Evolutionary conservation across 2,888 invertebrate species (phyloP), one percentile per base, ranked within the genome.

Genomic region (Stenoptilia bipunctidactyla): DNA sequence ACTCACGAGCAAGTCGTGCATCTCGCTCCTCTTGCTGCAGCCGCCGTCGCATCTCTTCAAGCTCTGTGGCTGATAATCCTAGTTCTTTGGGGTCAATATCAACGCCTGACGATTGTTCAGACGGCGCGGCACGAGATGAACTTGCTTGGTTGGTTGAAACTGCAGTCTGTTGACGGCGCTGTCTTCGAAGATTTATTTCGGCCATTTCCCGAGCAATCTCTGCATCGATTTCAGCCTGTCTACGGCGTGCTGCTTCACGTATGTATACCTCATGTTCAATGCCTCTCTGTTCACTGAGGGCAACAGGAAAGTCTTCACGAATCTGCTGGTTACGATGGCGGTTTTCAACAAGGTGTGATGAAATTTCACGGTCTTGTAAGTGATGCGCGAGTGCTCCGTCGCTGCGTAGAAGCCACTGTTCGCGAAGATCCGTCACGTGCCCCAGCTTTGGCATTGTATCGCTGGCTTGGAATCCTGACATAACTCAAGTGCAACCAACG

Each of bases 371-470:
- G 53, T 85, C 84, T 48, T 85, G 84, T 34, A 85, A 57, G 2
- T 76, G 70, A 48, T 83, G 77, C 4, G 84, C 84, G 34, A 84
- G 64, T 15, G 82, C 83, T 0, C 82, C 83, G 48, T 84, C 84
- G 1, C 83, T 52, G 1, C 82, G 68, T 49, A 84, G 82, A 42
- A 84, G 55, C 84, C 84, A 84, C 58, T 83, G 82, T 55, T 83
- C 79, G 25, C 82, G 68, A 34, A 83, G 56, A 42, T 80, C 83
- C 13, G 77, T 82, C 48, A 83, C 83, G 45, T 72, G 83, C 44
- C 83, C 83, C 39, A 77, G 61, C 57, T 83, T 83, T 5, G 83
- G 83, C 82, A 83, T 74, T 27, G 83, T 82, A 45, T 79, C 82
- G 44, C 66, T 73, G 37, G 76, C 55, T 53, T 76, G 69, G 46